phyloP scores from a whole-genome alignment of 92 coral and sea anemone genomes.

The Paragorgia papillata region DNA sequence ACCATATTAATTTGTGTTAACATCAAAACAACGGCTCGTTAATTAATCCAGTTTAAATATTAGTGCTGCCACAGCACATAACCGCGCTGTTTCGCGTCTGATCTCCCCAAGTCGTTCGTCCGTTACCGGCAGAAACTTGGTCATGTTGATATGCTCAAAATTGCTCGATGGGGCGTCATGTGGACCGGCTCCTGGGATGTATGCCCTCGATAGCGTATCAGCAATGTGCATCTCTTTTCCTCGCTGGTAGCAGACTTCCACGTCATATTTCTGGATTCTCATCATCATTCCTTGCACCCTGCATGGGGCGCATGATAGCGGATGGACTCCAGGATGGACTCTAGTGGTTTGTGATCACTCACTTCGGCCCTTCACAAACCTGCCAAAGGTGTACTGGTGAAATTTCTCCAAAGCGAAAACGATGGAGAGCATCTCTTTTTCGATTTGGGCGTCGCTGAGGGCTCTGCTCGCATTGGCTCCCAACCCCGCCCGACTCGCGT shows the following conservation, averaged over 20 bases:
- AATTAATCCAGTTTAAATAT: too few relatives aligned
- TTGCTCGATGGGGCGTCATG: constrained; percentile 20
- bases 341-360: constrained; percentile 46
- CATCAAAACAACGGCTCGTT: too few relatives aligned
- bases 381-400: constrained; percentile 46
- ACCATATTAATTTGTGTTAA: too few relatives aligned
- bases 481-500: constrained; percentile 36
- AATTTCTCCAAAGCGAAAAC: constrained; percentile 29
- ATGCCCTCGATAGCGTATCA: constrained; percentile 50
- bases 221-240: constrained; percentile 44
- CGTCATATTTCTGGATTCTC: constrained; percentile 47
- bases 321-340: constrained; percentile 52
- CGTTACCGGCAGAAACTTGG: constrained; percentile 35
- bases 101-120: constrained; percentile 30
- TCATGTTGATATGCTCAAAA: constrained; percentile 41
- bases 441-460: constrained; percentile 24
- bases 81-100: constrained; percentile 43
- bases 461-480: constrained; percentile 46
- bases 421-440: constrained; percentile 43
- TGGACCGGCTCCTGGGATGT: constrained; percentile 22
- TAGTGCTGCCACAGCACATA: too few relatives aligned
- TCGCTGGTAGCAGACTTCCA: constrained; percentile 35
- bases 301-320: constrained; percentile 42
- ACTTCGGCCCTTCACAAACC: constrained; percentile 38
- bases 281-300: constrained; percentile 60